phyloP scores from a whole-genome alignment of 2,888 invertebrate species.

The Anodontia alba region DNA sequence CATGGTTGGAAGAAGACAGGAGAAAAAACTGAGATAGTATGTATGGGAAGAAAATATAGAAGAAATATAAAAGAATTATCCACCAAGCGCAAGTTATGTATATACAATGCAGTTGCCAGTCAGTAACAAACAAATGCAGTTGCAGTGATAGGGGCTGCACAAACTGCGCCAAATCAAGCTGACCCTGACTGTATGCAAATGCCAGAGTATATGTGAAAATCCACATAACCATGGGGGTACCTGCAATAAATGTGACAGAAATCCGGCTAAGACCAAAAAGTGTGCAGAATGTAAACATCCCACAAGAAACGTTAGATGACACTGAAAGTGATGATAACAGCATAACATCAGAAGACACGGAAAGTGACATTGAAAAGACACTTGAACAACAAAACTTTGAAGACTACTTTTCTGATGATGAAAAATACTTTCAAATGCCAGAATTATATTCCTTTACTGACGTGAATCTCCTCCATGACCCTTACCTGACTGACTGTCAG shows the following conservation, averaged over 20 bases:
- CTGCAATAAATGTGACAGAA: neutral
- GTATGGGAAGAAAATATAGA: neutral
- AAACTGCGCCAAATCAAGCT: neutral
- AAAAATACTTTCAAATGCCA: conserved; percentile 24
- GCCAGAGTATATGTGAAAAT: neutral
- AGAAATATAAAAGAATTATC: neutral
- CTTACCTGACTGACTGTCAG: neutral
- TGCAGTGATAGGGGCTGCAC: neutral
- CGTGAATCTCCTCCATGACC: neutral
- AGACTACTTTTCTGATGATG: conserved; percentile 6
- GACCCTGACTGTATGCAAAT: conserved; percentile 1
- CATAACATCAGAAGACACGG: neutral
- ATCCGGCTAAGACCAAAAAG: neutral
- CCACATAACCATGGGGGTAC: conserved; percentile 8
- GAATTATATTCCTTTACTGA: conserved; percentile 39
- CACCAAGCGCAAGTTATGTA: neutral
- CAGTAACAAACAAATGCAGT: neutral
- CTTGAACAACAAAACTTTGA: neutral
- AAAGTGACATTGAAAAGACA: neutral
- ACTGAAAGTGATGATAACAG: neutral
- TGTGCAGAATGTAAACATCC: neutral
- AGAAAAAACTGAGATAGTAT: neutral
- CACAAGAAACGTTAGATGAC: neutral
- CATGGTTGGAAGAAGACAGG: neutral
- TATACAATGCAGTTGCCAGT: neutral